Evolutionary conservation across 1,140 invertebrate species (phyloP).

Genomic region (Lucilia cuprina): DNA sequence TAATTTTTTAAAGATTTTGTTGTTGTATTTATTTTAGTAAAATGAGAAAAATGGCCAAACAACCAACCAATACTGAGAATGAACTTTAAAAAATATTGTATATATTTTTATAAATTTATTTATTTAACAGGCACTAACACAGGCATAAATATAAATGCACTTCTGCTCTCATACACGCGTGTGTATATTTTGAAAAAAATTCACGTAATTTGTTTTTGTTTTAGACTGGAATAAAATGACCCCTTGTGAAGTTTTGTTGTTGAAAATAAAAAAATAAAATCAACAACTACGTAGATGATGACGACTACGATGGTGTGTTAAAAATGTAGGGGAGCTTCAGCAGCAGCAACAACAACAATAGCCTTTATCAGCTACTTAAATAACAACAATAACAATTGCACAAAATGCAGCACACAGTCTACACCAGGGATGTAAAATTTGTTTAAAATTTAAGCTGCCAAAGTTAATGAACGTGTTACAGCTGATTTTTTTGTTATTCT

Average conservation of each 20-base stretch:
- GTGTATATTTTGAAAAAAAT: too few relatives aligned
- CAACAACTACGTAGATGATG: neutral
- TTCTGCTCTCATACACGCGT: too few relatives aligned
- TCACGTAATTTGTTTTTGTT: too few relatives aligned
- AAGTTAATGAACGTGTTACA: conserved; percentile 22
- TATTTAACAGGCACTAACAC: too few relatives aligned
- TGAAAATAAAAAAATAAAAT: neutral
- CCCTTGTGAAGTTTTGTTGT: neutral
- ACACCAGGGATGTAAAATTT: conserved; percentile 13
- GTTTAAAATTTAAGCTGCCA: neutral
- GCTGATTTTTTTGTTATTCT: conserved; percentile 29
- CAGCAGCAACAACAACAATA: neutral
- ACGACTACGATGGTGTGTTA: neutral
- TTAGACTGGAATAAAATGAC: neutral
- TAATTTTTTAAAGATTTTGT: too few relatives aligned
- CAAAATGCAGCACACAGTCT: neutral
- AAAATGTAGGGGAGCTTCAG: conserved; percentile 21
- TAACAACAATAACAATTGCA: too few relatives aligned
- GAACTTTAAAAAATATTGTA: too few relatives aligned
- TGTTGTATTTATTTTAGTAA: too few relatives aligned
- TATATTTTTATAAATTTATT: too few relatives aligned
- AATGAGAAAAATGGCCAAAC: too few relatives aligned
- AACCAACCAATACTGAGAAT: too few relatives aligned
- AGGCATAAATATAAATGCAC: too few relatives aligned
- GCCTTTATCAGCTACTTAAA: neutral